Base-by-base conservation (phyloP, 2,113 vertebrate genomes). In the cat (Felis catus) region DNA sequence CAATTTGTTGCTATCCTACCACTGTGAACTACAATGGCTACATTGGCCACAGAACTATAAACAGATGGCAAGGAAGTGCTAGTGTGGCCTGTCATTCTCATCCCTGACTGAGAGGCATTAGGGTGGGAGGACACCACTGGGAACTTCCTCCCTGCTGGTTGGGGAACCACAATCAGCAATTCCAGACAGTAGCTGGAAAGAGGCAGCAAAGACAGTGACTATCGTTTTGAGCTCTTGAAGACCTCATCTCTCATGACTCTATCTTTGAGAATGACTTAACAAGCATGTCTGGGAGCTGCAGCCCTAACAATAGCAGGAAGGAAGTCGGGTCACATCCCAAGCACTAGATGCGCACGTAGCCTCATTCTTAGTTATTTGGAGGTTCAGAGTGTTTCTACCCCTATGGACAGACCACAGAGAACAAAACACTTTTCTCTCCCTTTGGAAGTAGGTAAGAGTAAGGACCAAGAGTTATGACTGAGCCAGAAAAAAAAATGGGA, bases 11-110 rank as follows among this genome's bases (percentile, higher is more conserved):
- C 78, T 96, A 74, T 92, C 82, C 53, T 79, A 31, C 79, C 58
- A 92, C 74, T 86, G 55, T 45, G 65, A 85, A 66, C 81, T 8
- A 15, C 58, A 53, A 31, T 70, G 51, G 36, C 78, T 51, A 81
- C 88, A 63, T 70, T 71, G 85, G 88, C 68, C 82, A 5, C 12
- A 31, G 66, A 97, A 96, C 95, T 96, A 73, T 94, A 93, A 91
- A 95, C 41, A 61, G 74, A 41, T 11, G 8, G 55, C 6, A 13
- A 55, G 94, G 29, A 27, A n/a, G 0, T 33, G 29, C 58, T 51
- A 4, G 12, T 3, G 10, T 27, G 55, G 31, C 27, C 21, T 74
- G 78, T 12, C 7, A 12, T 4, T 3, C 41, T 58, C 66, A 14
- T 61, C 68, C 79, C 15, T 71, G 65, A 39, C 65, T 13, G 21